phyloP scores from a whole-genome alignment of 2,113 vertebrate species.

The Lichenostomus cassidix region DNA sequence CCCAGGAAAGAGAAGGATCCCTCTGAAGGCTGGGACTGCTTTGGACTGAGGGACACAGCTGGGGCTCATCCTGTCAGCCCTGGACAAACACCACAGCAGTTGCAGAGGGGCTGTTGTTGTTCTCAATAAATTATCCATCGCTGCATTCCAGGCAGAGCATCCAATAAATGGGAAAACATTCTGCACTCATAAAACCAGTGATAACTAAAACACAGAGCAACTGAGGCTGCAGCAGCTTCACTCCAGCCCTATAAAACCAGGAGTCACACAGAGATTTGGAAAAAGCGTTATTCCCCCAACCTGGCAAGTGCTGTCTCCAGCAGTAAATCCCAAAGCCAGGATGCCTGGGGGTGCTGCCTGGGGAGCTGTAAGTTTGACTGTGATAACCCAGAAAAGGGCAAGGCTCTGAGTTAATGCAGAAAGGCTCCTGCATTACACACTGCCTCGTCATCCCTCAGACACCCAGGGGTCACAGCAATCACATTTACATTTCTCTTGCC shows the following conservation, averaged over 20 bases:
- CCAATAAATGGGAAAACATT: slow-evolving; percentile 24
- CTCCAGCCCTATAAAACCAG: slow-evolving; percentile 19
- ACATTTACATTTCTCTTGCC: neutral
- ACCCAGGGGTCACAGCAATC: neutral
- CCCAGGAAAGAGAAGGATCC: neutral
- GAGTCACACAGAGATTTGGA: slow-evolving; percentile 42
- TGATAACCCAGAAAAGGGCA: neutral
- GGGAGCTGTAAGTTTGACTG: neutral
- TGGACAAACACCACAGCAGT: neutral
- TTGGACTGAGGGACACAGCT: neutral
- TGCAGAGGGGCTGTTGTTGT: neutral
- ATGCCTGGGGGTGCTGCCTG: neutral
- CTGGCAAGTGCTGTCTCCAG: neutral
- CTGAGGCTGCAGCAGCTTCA: neutral
- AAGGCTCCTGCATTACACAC: neutral
- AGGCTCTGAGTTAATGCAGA: neutral
- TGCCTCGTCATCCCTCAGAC: neutral
- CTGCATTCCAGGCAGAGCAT: slow-evolving; percentile 33
- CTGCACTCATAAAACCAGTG: neutral
- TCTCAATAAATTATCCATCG: neutral
- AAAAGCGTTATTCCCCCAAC: neutral
- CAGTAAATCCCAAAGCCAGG: slow-evolving; percentile 21
- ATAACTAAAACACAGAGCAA: slow-evolving; percentile 27
- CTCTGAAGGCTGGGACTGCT: neutral
- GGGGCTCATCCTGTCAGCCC: neutral